Conservation (phyloP, 2,888 invertebrate genomes). For the Papilio protenor region DNA sequence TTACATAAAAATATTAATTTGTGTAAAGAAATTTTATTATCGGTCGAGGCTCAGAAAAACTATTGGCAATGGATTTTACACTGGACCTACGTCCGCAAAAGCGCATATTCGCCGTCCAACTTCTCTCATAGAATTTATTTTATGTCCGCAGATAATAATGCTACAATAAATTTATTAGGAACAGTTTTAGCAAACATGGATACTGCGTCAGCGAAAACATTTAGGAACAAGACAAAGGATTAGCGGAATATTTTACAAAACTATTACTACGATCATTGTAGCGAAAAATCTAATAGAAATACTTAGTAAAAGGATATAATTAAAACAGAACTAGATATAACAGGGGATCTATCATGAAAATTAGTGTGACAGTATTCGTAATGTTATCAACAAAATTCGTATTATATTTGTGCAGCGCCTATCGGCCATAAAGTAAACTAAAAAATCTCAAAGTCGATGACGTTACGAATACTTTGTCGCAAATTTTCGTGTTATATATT, state of each 20-base stretch:
- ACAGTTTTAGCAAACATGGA: slow-evolving; percentile 18
- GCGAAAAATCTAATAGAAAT: neutral
- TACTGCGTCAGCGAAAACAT: slow-evolving; percentile 19
- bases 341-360: no score
- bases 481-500: no score
- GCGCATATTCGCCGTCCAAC: slow-evolving; percentile 6
- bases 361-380: no score
- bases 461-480: no score
- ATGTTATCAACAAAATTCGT: no score
- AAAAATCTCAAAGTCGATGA: no score
- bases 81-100: neutral
- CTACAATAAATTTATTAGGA: slow-evolving; percentile 19
- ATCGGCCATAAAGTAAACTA: no score
- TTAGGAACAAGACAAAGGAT: slow-evolving; percentile 24
- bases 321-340: neutral
- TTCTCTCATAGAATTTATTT: slow-evolving; percentile 16
- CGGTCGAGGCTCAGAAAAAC: neutral
- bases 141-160: slow-evolving; percentile 16
- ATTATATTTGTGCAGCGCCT: no score
- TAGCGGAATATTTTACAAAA: slow-evolving; percentile 6
- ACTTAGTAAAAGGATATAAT: neutral
- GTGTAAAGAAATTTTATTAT: neutral
- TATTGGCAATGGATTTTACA: neutral
- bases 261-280: neutral
- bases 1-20: neutral